Conservation (phyloP, 2,797 vertebrate genomes). For the Meda fulgida region DNA sequence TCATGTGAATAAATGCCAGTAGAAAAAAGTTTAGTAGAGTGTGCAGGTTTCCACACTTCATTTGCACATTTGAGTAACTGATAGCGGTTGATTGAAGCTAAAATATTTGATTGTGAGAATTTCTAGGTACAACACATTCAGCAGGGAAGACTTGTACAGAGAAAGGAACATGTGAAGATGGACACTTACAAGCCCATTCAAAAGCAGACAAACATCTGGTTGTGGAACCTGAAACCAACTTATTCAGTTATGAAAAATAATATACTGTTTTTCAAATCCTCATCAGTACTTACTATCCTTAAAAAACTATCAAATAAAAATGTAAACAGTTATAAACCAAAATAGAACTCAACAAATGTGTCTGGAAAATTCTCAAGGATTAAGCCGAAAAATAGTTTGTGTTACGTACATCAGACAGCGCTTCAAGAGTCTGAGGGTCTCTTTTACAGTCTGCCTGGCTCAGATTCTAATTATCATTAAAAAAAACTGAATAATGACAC, state of each 20-base stretch:
- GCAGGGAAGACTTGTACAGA: neutral
- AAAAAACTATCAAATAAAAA: neutral
- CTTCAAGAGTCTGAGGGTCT: neutral
- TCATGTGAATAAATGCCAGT: neutral
- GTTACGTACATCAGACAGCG: neutral
- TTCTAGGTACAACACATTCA: neutral
- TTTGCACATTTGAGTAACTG: slow-evolving; percentile 25
- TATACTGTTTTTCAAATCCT: neutral
- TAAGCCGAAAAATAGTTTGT: neutral
- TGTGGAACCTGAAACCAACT: neutral
- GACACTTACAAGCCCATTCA: no score
- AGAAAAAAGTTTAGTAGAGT: neutral
- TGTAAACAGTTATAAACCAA: neutral
- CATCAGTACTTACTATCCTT: neutral
- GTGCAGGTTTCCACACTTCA: neutral
- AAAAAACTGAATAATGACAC: slow-evolving; percentile 2
- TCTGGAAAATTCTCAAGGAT: neutral
- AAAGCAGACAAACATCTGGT: neutral
- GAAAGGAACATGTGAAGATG: neutral
- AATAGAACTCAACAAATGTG: neutral
- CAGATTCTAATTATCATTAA: neutral
- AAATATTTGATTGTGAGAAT: slow-evolving; percentile 40
- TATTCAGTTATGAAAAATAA: neutral
- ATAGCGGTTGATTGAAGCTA: slow-evolving; percentile 28
- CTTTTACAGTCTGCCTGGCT: neutral